Evolutionary conservation across 2,113 vertebrate species (phyloP).

Genomic region (Bombycilla garrulus): DNA sequence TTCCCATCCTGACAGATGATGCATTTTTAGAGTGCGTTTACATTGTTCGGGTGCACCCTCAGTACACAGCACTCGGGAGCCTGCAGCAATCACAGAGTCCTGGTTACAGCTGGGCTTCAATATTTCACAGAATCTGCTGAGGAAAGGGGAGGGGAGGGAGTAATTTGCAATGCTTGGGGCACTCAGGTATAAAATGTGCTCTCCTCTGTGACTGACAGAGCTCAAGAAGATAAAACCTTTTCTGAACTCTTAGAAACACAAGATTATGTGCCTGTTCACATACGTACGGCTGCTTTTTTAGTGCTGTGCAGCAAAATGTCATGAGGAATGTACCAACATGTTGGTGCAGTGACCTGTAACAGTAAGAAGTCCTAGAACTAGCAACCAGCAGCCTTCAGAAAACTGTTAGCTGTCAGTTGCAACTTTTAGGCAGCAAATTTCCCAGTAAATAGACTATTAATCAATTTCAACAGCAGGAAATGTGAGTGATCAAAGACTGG

Average conservation of each 20-base stretch:
- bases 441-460: slow-evolving; percentile 26
- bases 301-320: not conserved
- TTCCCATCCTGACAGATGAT: not conserved
- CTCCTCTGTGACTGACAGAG: not conserved
- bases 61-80: not conserved
- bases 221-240: not conserved
- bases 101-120: not conserved
- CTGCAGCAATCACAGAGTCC: not conserved
- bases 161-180: not conserved
- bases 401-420: not conserved
- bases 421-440: slow-evolving; percentile 34
- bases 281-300: not conserved
- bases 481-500: not conserved
- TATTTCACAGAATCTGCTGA: not conserved
- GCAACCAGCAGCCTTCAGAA: not conserved
- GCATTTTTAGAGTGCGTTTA: not conserved
- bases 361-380: not conserved
- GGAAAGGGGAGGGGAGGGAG: not conserved
- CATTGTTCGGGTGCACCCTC: not conserved
- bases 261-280: not conserved
- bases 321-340: not conserved
- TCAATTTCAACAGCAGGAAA: slow-evolving; percentile 15
- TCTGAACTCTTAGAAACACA: not conserved
- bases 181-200: not conserved
- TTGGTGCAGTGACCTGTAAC: not conserved